Conservation (phyloP, 1,140 invertebrate genomes). For the Theocolax elegans region DNA sequence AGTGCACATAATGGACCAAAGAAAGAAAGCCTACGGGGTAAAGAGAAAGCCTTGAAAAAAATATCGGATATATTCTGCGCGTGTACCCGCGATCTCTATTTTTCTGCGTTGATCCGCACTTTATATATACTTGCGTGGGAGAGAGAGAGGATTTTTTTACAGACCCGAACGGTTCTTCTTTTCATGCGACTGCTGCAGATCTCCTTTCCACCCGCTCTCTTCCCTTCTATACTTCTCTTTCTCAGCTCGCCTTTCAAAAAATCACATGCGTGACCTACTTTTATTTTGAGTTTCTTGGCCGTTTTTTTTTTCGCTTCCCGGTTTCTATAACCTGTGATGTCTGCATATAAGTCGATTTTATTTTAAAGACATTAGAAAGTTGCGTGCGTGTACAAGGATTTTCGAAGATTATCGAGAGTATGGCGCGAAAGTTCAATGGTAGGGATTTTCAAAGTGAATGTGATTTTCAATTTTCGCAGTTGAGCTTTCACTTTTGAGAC, state of each 20-base stretch:
- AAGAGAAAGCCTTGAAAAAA: conserved; percentile 41
- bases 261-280: conserved; percentile 31
- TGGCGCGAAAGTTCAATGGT: too few species aligned
- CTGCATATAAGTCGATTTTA: background rate
- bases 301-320: background rate
- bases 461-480: background rate
- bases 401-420: too few species aligned
- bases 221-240: too few species aligned
- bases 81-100: conserved; percentile 7
- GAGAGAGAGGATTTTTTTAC: conserved; percentile 1
- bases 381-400: too few species aligned
- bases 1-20: conserved; percentile 32
- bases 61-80: conserved; percentile 31
- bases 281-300: conserved; percentile 1
- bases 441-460: too few species aligned
- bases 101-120: background rate
- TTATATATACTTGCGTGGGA: background rate
- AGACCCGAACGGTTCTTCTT: conserved; percentile 2
- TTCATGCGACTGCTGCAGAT: background rate
- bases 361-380: background rate
- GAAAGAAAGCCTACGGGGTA: too few species aligned
- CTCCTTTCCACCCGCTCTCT: background rate
- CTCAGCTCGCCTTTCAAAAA: conserved; percentile 8
- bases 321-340: too few species aligned
- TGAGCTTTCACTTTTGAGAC: background rate